These are phyloP conservation scores for Serrognathus titanus DNA, from an alignment of 2,888 invertebrate species.

Conservation along the genomic window DNA sequence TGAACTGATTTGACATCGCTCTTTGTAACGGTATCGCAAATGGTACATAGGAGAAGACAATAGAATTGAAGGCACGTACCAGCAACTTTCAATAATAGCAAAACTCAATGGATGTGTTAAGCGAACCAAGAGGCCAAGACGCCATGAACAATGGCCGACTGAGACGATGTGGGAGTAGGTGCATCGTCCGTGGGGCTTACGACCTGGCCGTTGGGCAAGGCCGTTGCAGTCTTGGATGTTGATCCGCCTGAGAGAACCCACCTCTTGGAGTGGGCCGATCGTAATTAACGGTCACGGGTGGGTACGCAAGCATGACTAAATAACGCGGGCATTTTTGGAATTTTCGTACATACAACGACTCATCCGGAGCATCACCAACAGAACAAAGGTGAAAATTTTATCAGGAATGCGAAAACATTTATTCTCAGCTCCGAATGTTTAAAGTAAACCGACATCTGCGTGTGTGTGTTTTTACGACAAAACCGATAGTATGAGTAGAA, in stretches of 20 bases:
- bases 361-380: background rate
- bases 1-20: too few relatives aligned
- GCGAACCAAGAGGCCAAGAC: too few relatives aligned
- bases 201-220: conserved; percentile 25
- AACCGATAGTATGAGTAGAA: background rate
- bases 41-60: too few relatives aligned
- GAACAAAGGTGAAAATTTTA: background rate
- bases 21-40: too few relatives aligned
- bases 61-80: too few relatives aligned
- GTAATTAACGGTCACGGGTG: background rate
- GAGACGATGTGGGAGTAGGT: conserved; percentile 23
- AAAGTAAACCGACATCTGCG: background rate
- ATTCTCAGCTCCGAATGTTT: background rate
- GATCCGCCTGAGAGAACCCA: background rate
- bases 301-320: background rate
- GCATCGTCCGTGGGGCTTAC: conserved; percentile 26
- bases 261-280: background rate
- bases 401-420: background rate
- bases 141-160: too few relatives aligned
- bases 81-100: too few relatives aligned
- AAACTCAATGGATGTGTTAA: too few relatives aligned
- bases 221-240: conserved; percentile 8
- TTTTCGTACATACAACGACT: background rate
- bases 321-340: background rate
- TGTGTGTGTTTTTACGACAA: background rate